Percentiles rank a stretch among this genome's conserved stretches.
Conservation (phyloP, 2,113 vertebrate genomes). For the Corythornis vintsioides region DNA sequence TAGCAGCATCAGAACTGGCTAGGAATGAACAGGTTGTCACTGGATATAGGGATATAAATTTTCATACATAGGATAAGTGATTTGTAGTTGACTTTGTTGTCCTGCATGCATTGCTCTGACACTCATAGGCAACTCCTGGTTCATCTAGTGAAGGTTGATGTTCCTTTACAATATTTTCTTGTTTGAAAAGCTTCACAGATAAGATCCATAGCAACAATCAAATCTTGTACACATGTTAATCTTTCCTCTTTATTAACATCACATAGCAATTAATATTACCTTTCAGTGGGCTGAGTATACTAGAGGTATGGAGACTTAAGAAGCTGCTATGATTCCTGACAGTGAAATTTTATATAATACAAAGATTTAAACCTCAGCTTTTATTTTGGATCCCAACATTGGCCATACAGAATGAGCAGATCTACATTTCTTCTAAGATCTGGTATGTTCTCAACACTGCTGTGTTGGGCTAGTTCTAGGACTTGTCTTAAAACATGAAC, state of each 20-base stretch:
- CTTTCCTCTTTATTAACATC: background rate
- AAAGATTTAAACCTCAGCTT: background rate
- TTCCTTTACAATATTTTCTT: background rate
- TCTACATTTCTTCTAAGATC: background rate
- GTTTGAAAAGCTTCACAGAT: background rate
- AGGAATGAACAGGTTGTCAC: background rate
- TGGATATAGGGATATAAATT: background rate
- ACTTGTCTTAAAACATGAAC: background rate
- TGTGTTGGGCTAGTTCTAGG: background rate
- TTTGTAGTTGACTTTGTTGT: background rate
- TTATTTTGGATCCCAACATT: background rate
- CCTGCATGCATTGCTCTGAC: fast-evolving
- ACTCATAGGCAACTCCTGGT: background rate
- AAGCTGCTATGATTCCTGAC: background rate
- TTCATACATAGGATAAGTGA: background rate
- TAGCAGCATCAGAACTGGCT: background rate
- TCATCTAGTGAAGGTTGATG: background rate
- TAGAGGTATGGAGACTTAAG: background rate
- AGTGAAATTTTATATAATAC: background rate
- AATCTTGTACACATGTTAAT: background rate
- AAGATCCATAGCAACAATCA: background rate
- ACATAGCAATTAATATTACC: background rate
- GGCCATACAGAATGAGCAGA: background rate
- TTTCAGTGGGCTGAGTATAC: background rate
- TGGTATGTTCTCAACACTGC: background rate